Evolutionary conservation across 2,113 vertebrate genomes (phyloP).

Genomic region (Pluvianellus socialis): DNA sequence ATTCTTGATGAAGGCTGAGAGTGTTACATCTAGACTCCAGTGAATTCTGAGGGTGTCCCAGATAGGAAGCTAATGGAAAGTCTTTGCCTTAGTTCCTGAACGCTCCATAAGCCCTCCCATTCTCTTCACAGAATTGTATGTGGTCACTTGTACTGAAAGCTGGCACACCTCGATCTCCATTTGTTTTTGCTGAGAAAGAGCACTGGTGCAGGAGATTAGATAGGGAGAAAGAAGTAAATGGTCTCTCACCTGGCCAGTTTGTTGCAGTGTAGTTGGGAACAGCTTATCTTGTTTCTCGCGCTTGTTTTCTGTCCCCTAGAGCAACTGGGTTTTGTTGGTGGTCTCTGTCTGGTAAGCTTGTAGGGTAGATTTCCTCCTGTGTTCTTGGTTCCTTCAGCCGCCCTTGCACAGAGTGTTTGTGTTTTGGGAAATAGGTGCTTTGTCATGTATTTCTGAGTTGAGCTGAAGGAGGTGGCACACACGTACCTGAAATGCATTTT

Average conservation of each 20-base stretch:
- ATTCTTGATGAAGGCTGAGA: neutral
- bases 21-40: neutral
- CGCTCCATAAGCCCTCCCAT: neutral
- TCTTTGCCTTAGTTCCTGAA: constrained; percentile 66
- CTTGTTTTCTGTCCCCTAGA: constrained; percentile 1
- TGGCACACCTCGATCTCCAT: constrained; percentile 4
- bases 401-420: neutral
- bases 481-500: neutral
- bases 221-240: constrained; percentile 2
- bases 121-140: constrained; percentile 4
- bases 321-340: neutral
- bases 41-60: neutral
- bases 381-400: neutral
- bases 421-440: neutral
- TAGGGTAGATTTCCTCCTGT: neutral
- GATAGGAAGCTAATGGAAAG: constrained; percentile 14
- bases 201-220: neutral
- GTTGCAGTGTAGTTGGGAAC: neutral
- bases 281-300: constrained; percentile 13
- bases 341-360: constrained; percentile 14
- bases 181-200: constrained; percentile 28
- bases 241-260: neutral
- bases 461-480: neutral
- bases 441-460: neutral
- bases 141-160: constrained; percentile 19